Conservation (phyloP, 2,888 invertebrate genomes). For the Drosophila colorata region DNA sequence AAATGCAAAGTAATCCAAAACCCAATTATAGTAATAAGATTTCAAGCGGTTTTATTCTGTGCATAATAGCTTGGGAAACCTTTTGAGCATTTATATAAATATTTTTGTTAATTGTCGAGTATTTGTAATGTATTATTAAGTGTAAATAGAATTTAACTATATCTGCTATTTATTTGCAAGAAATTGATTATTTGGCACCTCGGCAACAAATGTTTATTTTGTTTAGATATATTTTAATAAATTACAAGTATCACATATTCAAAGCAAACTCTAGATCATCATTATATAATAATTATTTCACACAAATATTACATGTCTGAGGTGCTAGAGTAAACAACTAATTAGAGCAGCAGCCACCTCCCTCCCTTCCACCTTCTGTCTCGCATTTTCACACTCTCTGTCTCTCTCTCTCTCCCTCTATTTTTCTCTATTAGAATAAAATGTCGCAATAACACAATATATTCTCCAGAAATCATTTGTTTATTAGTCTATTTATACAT, state of each 20-base stretch:
- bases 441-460: conserved; percentile 15
- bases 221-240: too few species aligned
- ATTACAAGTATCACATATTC: too few species aligned
- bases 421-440: too few species aligned
- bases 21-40: neutral
- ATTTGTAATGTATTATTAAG: too few species aligned
- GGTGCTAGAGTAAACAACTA: neutral
- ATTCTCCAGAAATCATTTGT: neutral
- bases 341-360: conserved; percentile 7
- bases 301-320: neutral
- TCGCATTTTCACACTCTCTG: neutral
- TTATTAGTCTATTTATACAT: neutral
- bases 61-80: neutral
- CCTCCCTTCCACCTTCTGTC: neutral
- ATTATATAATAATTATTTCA: neutral
- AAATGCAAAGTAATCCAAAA: neutral
- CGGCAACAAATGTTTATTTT: too few species aligned
- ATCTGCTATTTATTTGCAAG: too few species aligned
- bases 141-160: too few species aligned
- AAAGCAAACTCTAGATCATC: too few species aligned
- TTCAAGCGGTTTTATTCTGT: neutral
- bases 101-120: neutral
- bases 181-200: too few species aligned
- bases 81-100: neutral
- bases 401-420: too few species aligned